Evolutionary conservation across 92 coral and sea anemone species (phyloP).

Genomic region (Blastomussa wellsi): DNA sequence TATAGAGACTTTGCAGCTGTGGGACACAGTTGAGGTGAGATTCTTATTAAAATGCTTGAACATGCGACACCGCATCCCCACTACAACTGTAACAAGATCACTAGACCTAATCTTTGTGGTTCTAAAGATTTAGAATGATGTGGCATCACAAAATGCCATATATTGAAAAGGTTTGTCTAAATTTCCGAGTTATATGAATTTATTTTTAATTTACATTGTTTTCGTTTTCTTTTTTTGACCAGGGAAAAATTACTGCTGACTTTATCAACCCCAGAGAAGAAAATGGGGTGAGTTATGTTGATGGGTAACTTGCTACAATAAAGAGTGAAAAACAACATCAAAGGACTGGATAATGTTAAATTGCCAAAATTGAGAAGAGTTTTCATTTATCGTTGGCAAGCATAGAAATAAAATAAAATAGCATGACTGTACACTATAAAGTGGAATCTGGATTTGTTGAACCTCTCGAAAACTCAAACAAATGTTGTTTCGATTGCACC

Average conservation of each 20-base stretch:
- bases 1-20: constrained; percentile 80
- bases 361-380: neutral
- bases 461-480: too few species aligned
- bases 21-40: constrained; percentile 71
- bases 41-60: neutral
- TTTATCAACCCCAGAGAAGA: constrained; percentile 42
- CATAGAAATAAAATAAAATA: too few species aligned
- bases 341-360: neutral
- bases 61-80: neutral
- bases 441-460: too few species aligned
- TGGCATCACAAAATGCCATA: neutral
- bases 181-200: too few species aligned
- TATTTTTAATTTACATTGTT: too few species aligned
- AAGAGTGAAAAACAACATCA: neutral
- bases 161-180: neutral
- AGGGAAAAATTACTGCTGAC: constrained; percentile 32
- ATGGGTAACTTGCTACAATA: neutral
- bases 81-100: neutral
- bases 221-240: neutral
- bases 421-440: too few species aligned
- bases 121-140: neutral
- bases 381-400: neutral
- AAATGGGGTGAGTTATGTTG: constrained; percentile 34
- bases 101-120: neutral
- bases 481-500: too few species aligned